Percentiles rank a stretch among this genome's conserved stretches.
Evolutionary conservation across 2,113 vertebrate species (phyloP).

Genomic region (crab-eating macaque (Macaca fascicularis)): T2T-MFA8v1.1 NC_088390.1:39117001-39117500

Average conservation of each 20-base stretch:
- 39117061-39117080: too few species aligned
- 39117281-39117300: neutral
- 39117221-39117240: neutral
- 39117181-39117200: neutral
- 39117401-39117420: neutral
- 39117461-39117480: neutral
- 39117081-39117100: too few species aligned
- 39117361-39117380: neutral
- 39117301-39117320: neutral
- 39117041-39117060: too few species aligned
- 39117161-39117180: neutral
- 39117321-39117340: neutral
- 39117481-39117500: too few species aligned
- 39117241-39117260: neutral
- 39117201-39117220: neutral
- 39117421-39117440: neutral
- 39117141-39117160: neutral
- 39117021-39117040: too few species aligned
- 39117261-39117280: neutral
- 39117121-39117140: neutral
- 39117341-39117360: neutral
- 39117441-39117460: neutral
- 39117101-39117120: too few species aligned
- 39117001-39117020: too few species aligned
- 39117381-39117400: neutral